phyloP scores from a whole-genome alignment of 2,113 vertebrate genomes.

The Tyrannus savana region DNA sequence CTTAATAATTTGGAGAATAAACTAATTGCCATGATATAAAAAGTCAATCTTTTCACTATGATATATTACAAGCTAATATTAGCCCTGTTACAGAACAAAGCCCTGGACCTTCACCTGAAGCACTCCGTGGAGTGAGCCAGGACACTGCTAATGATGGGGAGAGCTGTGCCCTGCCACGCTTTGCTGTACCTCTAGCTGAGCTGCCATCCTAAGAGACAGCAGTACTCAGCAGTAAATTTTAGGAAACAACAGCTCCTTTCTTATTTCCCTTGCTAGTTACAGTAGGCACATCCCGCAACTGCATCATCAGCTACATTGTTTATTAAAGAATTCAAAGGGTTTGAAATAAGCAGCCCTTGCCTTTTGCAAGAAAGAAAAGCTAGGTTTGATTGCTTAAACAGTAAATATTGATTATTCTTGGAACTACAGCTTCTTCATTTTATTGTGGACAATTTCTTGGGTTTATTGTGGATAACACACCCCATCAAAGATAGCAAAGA shows the following conservation, averaged over 20 bases:
- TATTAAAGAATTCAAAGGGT: not conserved
- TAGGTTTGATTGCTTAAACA: not conserved
- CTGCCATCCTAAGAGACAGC: not conserved
- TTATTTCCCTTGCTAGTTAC: not conserved
- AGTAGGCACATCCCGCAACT: not conserved
- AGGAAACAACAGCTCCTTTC: not conserved
- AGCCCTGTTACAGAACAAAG: not conserved
- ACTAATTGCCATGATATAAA: not conserved
- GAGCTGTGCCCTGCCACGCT: accelerated
- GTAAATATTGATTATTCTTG: not conserved
- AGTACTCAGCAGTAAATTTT: accelerated
- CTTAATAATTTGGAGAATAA: not conserved
- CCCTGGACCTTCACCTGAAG: not conserved
- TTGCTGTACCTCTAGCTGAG: not conserved
- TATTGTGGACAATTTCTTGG: not conserved
- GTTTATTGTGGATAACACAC: not conserved
- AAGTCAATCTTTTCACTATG: not conserved
- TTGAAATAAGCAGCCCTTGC: not conserved
- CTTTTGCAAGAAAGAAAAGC: not conserved
- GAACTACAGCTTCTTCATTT: not conserved
- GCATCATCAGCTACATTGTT: not conserved
- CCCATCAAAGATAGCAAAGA: not conserved
- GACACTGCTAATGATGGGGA: not conserved
- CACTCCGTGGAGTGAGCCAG: not conserved
- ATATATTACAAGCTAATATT: not conserved